Percentiles rank a stretch among this genome's conserved stretches.
Evolutionary conservation across 30 jellyfish, hydroid and myxozoan species (phyloP).

Genomic region (Hydractinia echinata): DNA sequence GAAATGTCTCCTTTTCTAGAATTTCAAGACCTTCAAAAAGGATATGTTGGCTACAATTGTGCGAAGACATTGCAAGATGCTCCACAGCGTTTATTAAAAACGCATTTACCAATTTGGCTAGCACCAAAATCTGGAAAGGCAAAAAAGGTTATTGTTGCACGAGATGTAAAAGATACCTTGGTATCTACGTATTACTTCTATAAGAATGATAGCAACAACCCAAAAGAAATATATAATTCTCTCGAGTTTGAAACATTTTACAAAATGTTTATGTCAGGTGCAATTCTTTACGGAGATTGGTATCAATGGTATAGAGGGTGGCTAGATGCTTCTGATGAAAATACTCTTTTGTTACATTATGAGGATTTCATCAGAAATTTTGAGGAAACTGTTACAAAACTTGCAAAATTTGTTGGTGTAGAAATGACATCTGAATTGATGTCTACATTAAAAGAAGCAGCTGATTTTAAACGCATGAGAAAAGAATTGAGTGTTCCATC

Average conservation of each 20-base stretch:
- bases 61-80: background rate
- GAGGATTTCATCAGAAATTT: background rate
- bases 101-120: constrained; percentile 7
- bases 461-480: too few relatives aligned
- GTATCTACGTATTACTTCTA: too few relatives aligned
- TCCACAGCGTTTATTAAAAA: background rate
- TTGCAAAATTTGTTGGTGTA: too few relatives aligned
- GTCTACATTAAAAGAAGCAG: too few relatives aligned
- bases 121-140: background rate
- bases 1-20: background rate
- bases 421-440: too few relatives aligned
- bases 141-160: background rate
- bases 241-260: background rate
- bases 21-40: background rate
- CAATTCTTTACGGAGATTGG: background rate
- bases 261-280: background rate
- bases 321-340: background rate
- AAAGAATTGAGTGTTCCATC: too few relatives aligned
- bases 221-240: too few relatives aligned
- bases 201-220: too few relatives aligned
- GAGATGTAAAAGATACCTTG: too few relatives aligned
- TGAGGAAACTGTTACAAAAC: background rate
- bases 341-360: background rate
- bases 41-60: background rate
- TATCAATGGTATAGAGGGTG: background rate